A percentile compares a stretch with the other conserved stretches of the same genome.
Evolutionary conservation across 2,113 vertebrate species (phyloP).

Genomic region (Macaca fascicularis): DNA sequence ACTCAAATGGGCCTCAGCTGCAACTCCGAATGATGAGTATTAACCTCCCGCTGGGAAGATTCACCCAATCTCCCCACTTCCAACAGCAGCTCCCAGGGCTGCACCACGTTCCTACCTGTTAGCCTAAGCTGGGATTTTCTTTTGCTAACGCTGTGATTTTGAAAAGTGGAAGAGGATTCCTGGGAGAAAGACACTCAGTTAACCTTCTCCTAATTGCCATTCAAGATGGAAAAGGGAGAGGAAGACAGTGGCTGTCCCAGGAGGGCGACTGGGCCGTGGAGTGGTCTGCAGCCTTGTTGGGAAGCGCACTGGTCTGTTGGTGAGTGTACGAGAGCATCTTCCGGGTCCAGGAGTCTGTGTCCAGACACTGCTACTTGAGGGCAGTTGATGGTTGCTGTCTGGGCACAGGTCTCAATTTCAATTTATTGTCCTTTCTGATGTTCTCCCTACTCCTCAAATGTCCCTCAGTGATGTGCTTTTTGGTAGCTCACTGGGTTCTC

Average conservation of each 20-base stretch:
- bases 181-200: conserved; percentile 88
- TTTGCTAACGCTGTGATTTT: conserved; percentile 92
- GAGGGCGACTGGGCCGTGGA: neutral
- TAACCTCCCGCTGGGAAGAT: conserved; percentile 95
- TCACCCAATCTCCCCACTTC: conserved; percentile 90
- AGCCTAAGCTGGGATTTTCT: conserved; percentile 94
- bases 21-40: conserved; percentile 94
- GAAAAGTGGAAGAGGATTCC: conserved; percentile 89
- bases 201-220: conserved; percentile 89
- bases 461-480: neutral
- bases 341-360: neutral
- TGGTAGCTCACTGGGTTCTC: neutral
- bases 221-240: conserved; percentile 79
- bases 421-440: neutral
- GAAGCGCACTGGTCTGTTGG: conserved; percentile 3
- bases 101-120: conserved; percentile 91
- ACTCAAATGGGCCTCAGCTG: conserved; percentile 97
- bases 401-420: neutral
- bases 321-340: neutral
- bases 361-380: neutral
- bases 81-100: conserved; percentile 89
- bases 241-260: conserved; percentile 59
- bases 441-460: neutral
- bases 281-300: neutral
- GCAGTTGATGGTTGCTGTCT: neutral